phyloP scores from a whole-genome alignment of 2,888 invertebrate genomes.

The Steromphala cineraria region DNA sequence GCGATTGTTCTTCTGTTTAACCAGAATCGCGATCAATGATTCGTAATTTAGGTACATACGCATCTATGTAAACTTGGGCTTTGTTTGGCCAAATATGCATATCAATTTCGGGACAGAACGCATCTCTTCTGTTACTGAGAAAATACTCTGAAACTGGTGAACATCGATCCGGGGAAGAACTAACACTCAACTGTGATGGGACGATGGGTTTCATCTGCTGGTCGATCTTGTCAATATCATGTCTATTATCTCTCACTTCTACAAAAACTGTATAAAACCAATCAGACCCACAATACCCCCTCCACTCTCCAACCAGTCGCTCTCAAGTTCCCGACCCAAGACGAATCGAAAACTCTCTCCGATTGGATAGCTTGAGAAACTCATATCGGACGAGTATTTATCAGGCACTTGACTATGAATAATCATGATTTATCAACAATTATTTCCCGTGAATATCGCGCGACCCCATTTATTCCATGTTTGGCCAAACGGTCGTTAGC shows the following conservation, averaged over 20 bases:
- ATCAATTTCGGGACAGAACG: not conserved
- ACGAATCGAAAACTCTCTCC: conserved; percentile 1
- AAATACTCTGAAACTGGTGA: not conserved
- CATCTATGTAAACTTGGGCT: not conserved
- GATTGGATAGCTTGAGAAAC: conserved; percentile 18
- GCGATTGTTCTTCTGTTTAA: no score
- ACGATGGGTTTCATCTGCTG: not conserved
- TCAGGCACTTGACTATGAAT: conserved; percentile 26
- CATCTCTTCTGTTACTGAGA: not conserved
- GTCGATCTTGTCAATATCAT: not conserved
- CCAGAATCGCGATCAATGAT: not conserved
- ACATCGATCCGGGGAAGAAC: not conserved
- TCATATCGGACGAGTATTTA: conserved; percentile 25
- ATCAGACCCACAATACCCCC: not conserved
- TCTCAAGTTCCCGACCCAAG: not conserved
- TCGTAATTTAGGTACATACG: not conserved
- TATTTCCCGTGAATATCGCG: conserved; percentile 31
- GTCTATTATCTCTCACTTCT: conserved; percentile 3
- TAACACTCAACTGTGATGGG: not conserved
- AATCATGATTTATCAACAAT: conserved; percentile 41
- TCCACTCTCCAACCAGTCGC: not conserved
- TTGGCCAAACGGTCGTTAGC: conserved; percentile 41
- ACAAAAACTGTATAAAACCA: conserved; percentile 20
- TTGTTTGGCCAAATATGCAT: conserved; percentile 6
- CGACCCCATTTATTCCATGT: conserved; percentile 36